These are phyloP conservation scores for Cichlasoma orientale DNA, from an alignment of 2,797 vertebrate species.

Conservation along the genomic window DNA sequence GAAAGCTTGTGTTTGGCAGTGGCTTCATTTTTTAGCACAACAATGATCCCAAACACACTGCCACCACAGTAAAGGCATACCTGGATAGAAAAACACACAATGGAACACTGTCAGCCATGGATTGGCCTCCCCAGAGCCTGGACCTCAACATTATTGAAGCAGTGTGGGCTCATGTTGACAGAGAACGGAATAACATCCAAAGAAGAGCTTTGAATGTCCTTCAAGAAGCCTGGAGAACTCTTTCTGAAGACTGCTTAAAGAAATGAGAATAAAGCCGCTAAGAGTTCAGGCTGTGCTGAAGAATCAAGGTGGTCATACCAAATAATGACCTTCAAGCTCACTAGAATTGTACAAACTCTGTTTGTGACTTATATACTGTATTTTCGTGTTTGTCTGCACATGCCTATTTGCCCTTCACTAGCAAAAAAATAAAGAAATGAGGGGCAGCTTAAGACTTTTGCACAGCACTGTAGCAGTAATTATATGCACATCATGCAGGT, in stretches of 20 bases:
- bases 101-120: too few species aligned
- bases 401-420: background rate
- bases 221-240: background rate
- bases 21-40: background rate
- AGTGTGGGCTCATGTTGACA: background rate
- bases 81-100: too few species aligned
- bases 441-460: background rate
- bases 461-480: background rate
- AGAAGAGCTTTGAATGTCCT: background rate
- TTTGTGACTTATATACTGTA: background rate
- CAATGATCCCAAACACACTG: background rate
- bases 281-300: background rate
- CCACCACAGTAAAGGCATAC: background rate
- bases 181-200: background rate
- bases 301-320: background rate
- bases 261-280: background rate
- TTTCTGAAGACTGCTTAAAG: background rate
- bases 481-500: background rate
- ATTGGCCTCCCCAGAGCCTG: background rate
- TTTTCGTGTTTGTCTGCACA: accelerated
- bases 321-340: background rate
- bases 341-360: background rate
- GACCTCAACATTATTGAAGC: background rate
- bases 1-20: background rate
- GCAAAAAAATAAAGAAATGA: background rate